These are phyloP conservation scores for Phyllopteryx taeniolatus DNA, from an alignment of 2,113 vertebrate species.

Conservation along the genomic window DNA sequence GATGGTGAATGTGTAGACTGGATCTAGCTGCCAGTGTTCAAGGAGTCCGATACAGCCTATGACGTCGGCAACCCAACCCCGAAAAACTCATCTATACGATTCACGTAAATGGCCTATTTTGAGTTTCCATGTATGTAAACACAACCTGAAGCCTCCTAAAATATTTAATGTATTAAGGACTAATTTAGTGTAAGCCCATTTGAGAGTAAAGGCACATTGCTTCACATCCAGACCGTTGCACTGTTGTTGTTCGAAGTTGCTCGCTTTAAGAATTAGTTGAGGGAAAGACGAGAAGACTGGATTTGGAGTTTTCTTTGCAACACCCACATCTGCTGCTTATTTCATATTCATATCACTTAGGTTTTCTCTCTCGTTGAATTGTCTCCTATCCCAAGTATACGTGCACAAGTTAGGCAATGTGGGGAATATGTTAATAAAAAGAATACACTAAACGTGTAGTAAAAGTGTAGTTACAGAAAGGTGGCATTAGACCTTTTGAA, in stretches of 20 bases:
- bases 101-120: too few species aligned
- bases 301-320: slow-evolving; percentile 27
- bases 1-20: too few species aligned
- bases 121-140: too few species aligned
- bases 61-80: too few species aligned
- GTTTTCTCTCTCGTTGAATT: slow-evolving; percentile 44
- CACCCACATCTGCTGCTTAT: slow-evolving; percentile 66
- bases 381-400: slow-evolving; percentile 6
- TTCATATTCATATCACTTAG: slow-evolving; percentile 55
- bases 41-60: too few species aligned
- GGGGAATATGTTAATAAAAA: slow-evolving; percentile 32
- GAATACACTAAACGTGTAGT: slow-evolving; percentile 35
- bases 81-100: too few species aligned
- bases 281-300: slow-evolving; percentile 18
- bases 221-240: slow-evolving; percentile 1
- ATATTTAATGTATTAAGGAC: too few species aligned
- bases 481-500: too few species aligned
- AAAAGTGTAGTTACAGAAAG: slow-evolving; percentile 11
- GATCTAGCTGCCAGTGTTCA: too few species aligned
- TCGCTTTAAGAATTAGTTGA: slow-evolving; percentile 22
- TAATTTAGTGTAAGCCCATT: neutral
- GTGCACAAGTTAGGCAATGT: slow-evolving; percentile 13
- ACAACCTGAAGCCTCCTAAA: too few species aligned
- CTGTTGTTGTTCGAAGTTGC: slow-evolving; percentile 25
- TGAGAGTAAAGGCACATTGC: slow-evolving; percentile 11